Percentiles rank a stretch among this genome's conserved stretches.
phyloP scores from a whole-genome alignment of 2,113 vertebrate species.

The Sisor rabdophorus region DNA sequence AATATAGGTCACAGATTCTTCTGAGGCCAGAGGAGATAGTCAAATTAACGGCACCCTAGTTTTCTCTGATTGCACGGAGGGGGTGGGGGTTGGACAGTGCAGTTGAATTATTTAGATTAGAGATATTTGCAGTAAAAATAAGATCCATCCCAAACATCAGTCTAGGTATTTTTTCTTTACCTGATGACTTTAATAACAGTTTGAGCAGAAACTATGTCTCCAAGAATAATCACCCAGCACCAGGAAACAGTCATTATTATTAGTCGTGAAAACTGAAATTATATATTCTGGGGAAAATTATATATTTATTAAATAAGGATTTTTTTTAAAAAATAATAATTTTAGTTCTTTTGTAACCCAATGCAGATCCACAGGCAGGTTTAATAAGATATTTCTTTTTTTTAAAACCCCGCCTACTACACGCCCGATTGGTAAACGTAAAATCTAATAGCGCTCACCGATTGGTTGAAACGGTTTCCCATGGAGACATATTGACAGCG shows the following conservation, averaged over 20 bases:
- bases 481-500: constrained; percentile 47
- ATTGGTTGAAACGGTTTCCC: constrained; percentile 41
- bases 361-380: neutral
- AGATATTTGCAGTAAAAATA: neutral
- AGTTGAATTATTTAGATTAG: neutral
- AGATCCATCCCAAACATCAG: no score
- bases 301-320: no score
- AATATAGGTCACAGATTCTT: constrained; percentile 49
- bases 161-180: neutral
- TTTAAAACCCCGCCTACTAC: neutral
- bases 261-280: no score
- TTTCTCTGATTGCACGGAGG: neutral
- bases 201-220: neutral
- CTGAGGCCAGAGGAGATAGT: neutral
- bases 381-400: neutral
- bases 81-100: neutral
- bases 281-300: no score
- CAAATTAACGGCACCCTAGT: neutral
- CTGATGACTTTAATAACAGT: neutral
- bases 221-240: neutral
- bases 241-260: neutral
- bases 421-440: constrained; percentile 28
- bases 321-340: neutral
- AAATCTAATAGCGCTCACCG: neutral
- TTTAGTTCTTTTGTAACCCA: neutral